Evolutionary conservation across 2,797 vertebrate genomes (phyloP).

Genomic region (Lophius americanus): DNA sequence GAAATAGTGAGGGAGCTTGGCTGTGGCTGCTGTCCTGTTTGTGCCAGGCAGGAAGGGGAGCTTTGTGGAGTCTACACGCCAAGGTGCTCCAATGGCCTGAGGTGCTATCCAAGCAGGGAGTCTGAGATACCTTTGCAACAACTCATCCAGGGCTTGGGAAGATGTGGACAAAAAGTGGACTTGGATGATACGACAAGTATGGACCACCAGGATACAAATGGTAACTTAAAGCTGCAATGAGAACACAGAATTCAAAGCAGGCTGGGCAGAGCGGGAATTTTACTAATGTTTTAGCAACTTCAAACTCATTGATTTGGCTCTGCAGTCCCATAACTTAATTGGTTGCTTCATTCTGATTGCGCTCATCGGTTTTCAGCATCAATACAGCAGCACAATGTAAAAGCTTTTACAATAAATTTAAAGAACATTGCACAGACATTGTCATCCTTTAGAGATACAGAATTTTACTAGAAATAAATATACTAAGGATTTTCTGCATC

Average conservation of each 20-base stretch:
- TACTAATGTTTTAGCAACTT: background rate
- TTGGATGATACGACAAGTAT: slow-evolving; percentile 65
- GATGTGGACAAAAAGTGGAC: slow-evolving; percentile 84
- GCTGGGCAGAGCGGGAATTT: too few species aligned
- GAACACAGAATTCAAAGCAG: too few species aligned
- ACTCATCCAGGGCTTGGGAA: slow-evolving; percentile 88
- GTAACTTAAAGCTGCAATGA: slow-evolving; percentile 63
- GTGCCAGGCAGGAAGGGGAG: slow-evolving; percentile 87
- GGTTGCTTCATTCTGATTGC: background rate
- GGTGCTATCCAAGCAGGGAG: slow-evolving; percentile 86
- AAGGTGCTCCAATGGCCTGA: slow-evolving; percentile 86
- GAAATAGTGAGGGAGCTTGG: slow-evolving; percentile 92
- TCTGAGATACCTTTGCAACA: slow-evolving; percentile 87
- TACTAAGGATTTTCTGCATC: too few species aligned
- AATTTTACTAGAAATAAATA: too few species aligned
- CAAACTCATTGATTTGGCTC: background rate
- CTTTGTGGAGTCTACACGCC: slow-evolving; percentile 92
- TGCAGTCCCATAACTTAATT: background rate
- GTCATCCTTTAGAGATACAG: too few species aligned
- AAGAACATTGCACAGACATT: too few species aligned
- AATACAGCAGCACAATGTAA: too few species aligned
- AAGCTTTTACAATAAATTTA: too few species aligned
- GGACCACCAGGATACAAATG: slow-evolving; percentile 77
- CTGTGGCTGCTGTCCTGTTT: slow-evolving; percentile 93
- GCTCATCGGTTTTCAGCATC: background rate